A percentile compares a stretch with the other conserved stretches of the same genome.
These are phyloP conservation scores for Scaptomyza pallida DNA, from an alignment of 1,140 invertebrate genomes.

Conservation along the genomic window DNA sequence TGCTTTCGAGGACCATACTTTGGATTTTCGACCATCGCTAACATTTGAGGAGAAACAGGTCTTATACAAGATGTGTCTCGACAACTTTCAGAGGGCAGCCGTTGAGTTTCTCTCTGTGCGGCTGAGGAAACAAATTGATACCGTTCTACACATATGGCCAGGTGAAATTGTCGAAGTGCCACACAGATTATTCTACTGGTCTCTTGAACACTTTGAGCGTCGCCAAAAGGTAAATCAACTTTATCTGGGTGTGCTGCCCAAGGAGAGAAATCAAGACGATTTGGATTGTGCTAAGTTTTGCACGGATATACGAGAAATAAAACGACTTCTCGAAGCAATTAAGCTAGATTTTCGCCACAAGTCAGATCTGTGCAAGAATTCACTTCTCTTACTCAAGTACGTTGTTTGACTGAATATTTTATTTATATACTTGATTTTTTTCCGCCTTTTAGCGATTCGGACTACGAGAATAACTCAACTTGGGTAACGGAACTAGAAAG, in stretches of 20 bases:
- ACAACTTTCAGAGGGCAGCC: slow-evolving; percentile 36
- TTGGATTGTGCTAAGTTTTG: slow-evolving; percentile 55
- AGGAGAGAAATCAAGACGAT: slow-evolving; percentile 23
- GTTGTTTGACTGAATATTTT: not conserved
- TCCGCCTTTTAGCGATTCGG: slow-evolving; percentile 21
- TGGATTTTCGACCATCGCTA: not conserved
- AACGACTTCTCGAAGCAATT: slow-evolving; percentile 22
- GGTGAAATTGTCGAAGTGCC: slow-evolving; percentile 24
- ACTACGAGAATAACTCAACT: slow-evolving; percentile 13
- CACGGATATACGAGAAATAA: slow-evolving; percentile 43
- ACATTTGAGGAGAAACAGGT: not conserved
- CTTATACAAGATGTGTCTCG: not conserved
- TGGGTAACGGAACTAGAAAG: slow-evolving; percentile 29
- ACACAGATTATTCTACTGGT: slow-evolving; percentile 51
- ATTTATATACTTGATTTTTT: not conserved
- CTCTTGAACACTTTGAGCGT: slow-evolving; percentile 35
- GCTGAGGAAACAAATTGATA: slow-evolving; percentile 26
- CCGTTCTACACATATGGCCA: slow-evolving; percentile 35
- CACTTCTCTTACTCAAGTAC: slow-evolving; percentile 28
- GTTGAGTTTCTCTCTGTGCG: slow-evolving; percentile 42
- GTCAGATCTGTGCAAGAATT: slow-evolving; percentile 26
- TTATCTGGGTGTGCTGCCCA: slow-evolving; percentile 50
- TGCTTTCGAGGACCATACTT: not conserved
- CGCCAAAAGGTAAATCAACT: slow-evolving; percentile 29
- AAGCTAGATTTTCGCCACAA: not conserved